Evolutionary conservation across 2,113 vertebrate genomes (phyloP).

Genomic region (Datnioides undecimradiatus): DNA sequence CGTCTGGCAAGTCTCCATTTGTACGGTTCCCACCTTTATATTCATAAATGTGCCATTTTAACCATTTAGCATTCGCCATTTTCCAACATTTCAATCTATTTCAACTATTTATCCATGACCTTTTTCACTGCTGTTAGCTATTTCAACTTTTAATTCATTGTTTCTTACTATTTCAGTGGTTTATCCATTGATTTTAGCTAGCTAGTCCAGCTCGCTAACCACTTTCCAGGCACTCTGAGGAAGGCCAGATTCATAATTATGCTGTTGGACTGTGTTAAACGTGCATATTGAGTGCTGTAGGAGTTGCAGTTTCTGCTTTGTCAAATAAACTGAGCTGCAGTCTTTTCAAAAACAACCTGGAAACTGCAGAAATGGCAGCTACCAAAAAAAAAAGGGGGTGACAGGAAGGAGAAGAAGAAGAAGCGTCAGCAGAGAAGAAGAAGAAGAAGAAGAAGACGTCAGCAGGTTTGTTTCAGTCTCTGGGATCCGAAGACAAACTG

Average conservation of each 20-base stretch:
- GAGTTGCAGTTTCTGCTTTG: not conserved
- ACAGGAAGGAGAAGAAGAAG: not conserved
- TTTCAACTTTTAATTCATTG: not conserved
- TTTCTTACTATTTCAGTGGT: not conserved
- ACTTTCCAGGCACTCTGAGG: not conserved
- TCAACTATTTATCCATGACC: not conserved
- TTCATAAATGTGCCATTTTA: not conserved
- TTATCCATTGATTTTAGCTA: too few species aligned
- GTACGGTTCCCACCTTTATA: too few species aligned
- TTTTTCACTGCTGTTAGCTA: not conserved
- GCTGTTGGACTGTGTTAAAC: too few species aligned
- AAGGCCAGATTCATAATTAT: too few species aligned
- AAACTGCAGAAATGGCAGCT: not conserved
- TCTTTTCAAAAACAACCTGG: not conserved
- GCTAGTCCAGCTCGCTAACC: not conserved
- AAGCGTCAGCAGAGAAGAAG: not conserved
- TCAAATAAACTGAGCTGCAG: not conserved
- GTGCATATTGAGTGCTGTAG: not conserved
- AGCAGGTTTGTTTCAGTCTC: not conserved
- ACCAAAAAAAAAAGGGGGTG: not conserved
- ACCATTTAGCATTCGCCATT: not conserved
- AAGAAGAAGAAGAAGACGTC: not conserved
- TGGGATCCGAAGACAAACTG: slow-evolving; percentile 17
- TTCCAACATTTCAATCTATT: not conserved
- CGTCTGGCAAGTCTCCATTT: not conserved